These are phyloP conservation scores for Pterophyllum scalare DNA, from an alignment of 2,113 vertebrate genomes.

Conservation along the genomic window DNA sequence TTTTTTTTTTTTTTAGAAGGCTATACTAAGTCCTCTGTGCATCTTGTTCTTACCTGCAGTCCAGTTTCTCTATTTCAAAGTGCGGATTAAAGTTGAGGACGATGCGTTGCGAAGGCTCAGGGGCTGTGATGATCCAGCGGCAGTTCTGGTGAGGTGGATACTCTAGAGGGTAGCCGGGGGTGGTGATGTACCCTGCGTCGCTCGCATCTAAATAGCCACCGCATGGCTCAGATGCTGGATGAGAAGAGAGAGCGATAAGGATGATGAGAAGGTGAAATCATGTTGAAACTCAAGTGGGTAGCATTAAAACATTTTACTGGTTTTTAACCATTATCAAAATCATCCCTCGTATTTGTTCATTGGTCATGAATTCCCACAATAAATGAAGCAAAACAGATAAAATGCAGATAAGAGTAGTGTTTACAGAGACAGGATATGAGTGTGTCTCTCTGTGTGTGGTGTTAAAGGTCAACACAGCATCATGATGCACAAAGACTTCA, in stretches of 20 bases:
- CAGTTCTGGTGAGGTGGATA: conserved; percentile 98
- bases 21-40: no score
- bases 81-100: conserved; percentile 99
- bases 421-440: conserved; percentile 66
- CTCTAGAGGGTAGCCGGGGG: conserved; percentile 96
- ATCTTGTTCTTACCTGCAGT: conserved; percentile 89
- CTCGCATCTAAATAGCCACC: conserved; percentile 92
- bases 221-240: conserved; percentile 80
- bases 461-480: conserved; percentile 70
- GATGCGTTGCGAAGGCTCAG: conserved; percentile 93
- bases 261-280: background rate
- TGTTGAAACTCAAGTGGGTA: background rate
- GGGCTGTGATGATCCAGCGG: conserved; percentile 93
- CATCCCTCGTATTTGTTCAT: background rate
- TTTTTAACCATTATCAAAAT: background rate
- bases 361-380: background rate
- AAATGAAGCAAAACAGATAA: conserved; percentile 4
- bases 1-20: background rate
- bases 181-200: conserved; percentile 96
- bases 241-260: background rate
- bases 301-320: no score
- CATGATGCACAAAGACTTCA: conserved; percentile 69
- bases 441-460: conserved; percentile 7
- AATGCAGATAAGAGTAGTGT: conserved; percentile 42
- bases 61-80: conserved; percentile 97